Evolutionary conservation across 1,140 invertebrate species (phyloP).

Genomic region (Platorchestia sp.): DNA sequence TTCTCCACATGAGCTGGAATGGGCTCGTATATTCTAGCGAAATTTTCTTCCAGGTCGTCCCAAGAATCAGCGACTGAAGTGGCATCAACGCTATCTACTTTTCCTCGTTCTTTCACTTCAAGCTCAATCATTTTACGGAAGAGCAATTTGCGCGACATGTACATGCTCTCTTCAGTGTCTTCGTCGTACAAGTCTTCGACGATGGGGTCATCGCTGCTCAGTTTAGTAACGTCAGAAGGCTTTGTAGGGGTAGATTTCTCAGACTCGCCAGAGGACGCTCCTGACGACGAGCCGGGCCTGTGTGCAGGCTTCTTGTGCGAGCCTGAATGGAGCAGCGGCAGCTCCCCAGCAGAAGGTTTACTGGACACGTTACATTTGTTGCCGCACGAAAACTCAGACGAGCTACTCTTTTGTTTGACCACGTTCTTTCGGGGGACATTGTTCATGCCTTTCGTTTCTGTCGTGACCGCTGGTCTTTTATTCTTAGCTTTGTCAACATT

Average conservation of each 20-base stretch:
- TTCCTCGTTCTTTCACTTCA: slow-evolving; percentile 48
- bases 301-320: neutral
- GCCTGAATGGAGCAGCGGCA: neutral
- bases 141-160: slow-evolving; percentile 68
- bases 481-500: neutral
- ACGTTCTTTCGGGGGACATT: neutral
- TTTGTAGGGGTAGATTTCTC: slow-evolving; percentile 6
- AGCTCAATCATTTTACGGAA: slow-evolving; percentile 65
- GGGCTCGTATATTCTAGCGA: slow-evolving; percentile 69
- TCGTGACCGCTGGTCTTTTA: neutral
- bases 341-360: neutral
- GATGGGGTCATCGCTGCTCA: neutral
- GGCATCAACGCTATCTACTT: neutral
- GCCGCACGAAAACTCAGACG: neutral
- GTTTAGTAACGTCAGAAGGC: neutral
- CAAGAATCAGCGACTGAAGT: slow-evolving; percentile 68
- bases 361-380: slow-evolving; percentile 22
- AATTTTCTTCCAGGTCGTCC: slow-evolving; percentile 69
- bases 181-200: slow-evolving; percentile 18
- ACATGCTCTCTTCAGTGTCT: slow-evolving; percentile 67
- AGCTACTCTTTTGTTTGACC: neutral
- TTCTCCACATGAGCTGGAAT: slow-evolving; percentile 62
- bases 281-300: neutral
- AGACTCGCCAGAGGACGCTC: neutral
- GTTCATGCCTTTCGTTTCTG: neutral